Percentiles rank a stretch among this genome's conserved stretches.
These are phyloP conservation scores for Athene noctua DNA, from an alignment of 2,113 vertebrate species.

Conservation along the genomic window DNA sequence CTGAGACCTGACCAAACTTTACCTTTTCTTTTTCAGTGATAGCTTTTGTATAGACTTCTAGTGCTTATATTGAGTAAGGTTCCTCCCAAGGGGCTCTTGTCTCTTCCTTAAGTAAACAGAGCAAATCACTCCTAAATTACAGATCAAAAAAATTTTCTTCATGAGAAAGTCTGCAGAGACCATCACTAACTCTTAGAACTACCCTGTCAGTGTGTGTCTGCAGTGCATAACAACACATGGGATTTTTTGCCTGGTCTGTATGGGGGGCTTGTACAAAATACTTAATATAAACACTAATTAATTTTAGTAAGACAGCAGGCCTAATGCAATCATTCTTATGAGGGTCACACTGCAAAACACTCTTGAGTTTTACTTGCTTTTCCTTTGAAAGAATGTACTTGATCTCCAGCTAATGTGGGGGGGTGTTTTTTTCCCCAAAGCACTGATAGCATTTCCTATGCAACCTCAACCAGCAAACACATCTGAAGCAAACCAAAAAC, in stretches of 20 bases:
- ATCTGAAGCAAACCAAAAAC: neutral
- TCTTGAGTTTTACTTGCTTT: neutral
- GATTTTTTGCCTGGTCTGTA: neutral
- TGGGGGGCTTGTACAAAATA: neutral
- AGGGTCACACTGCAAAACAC: neutral
- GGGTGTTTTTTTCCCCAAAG: neutral
- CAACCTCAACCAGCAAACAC: neutral
- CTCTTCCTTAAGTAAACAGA: conserved; percentile 7
- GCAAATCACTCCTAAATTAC: conserved; percentile 23
- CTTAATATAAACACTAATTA: neutral
- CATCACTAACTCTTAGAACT: neutral
- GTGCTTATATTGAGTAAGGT: neutral
- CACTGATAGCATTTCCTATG: neutral
- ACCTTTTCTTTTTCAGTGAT: neutral
- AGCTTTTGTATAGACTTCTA: neutral
- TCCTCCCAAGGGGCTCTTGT: neutral
- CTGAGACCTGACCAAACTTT: neutral
- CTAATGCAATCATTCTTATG: conserved; percentile 11
- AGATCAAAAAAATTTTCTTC: neutral
- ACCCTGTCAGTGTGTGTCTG: neutral
- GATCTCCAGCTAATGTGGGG: neutral
- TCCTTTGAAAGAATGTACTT: neutral
- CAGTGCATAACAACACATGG: neutral
- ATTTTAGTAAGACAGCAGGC: conserved; percentile 1
- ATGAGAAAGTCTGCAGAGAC: neutral